Evolutionary conservation across 2,113 vertebrate species (phyloP).

Genomic region (Tetrax tetrax): DNA sequence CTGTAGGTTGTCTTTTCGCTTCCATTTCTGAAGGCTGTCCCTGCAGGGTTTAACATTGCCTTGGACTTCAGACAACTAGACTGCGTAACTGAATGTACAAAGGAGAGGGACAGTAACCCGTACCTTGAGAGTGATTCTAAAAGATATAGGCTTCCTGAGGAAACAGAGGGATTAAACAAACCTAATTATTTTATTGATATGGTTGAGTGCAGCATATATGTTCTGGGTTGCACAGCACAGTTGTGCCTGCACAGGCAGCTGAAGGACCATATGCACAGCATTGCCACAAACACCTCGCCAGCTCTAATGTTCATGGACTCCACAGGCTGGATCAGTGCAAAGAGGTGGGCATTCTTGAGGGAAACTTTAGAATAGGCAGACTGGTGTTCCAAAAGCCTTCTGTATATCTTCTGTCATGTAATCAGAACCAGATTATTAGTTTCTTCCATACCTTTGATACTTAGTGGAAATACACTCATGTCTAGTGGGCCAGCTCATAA

Average conservation of each 20-base stretch:
- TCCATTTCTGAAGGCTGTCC: not conserved
- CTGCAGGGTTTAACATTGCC: not conserved
- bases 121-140: not conserved
- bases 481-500: not conserved
- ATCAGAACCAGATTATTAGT: not conserved
- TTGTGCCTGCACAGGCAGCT: not conserved
- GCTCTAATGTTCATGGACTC: not conserved
- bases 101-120: not conserved
- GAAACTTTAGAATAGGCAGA: not conserved
- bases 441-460: not conserved
- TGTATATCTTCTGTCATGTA: not conserved
- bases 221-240: too few species aligned
- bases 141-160: not conserved
- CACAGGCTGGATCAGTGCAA: not conserved
- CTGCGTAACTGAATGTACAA: not conserved
- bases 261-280: not conserved
- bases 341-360: not conserved
- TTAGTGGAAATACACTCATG: not conserved
- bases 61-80: not conserved
- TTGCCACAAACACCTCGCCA: accelerated
- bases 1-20: not conserved
- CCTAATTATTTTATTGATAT: not conserved
- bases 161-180: not conserved
- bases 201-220: not conserved
- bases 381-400: not conserved